Conservation (phyloP, 2,797 vertebrate species). For the Menidia menidia region DNA sequence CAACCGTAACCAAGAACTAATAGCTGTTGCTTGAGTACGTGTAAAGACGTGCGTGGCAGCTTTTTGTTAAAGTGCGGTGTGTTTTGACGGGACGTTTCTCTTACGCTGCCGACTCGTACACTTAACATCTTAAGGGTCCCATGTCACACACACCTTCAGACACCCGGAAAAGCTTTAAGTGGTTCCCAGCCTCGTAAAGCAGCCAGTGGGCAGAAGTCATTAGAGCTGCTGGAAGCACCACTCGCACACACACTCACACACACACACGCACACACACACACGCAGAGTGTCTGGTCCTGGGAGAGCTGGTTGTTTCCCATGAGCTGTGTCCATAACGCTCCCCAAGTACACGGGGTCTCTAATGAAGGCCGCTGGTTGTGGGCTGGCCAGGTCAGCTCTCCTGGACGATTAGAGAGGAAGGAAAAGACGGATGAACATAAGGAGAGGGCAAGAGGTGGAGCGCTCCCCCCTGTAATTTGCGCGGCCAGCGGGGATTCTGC, state of each 20-base stretch:
- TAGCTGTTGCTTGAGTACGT: not conserved
- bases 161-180: constrained; percentile 61
- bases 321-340: constrained; percentile 69
- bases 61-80: not conserved
- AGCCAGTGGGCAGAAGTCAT: constrained; percentile 73
- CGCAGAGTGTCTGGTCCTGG: constrained; percentile 46
- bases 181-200: constrained; percentile 73
- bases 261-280: constrained; percentile 35
- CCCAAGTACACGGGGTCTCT: constrained; percentile 80
- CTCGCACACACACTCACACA: constrained; percentile 14
- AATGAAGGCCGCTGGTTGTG: constrained; percentile 85
- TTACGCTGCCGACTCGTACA: constrained; percentile 7
- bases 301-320: constrained; percentile 76
- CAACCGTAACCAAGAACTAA: not conserved
- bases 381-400: constrained; percentile 74
- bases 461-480: constrained; percentile 75
- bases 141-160: constrained; percentile 61
- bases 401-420: constrained; percentile 79
- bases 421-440: constrained; percentile 60
- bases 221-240: constrained; percentile 56
- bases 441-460: constrained; percentile 57
- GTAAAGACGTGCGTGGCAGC: too few species aligned
- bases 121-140: constrained; percentile 47
- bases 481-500: constrained; percentile 49
- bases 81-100: constrained; percentile 16